These are phyloP conservation scores for Siphamia tubifer DNA, from an alignment of 2,113 vertebrate species.

Conservation along the genomic window DNA sequence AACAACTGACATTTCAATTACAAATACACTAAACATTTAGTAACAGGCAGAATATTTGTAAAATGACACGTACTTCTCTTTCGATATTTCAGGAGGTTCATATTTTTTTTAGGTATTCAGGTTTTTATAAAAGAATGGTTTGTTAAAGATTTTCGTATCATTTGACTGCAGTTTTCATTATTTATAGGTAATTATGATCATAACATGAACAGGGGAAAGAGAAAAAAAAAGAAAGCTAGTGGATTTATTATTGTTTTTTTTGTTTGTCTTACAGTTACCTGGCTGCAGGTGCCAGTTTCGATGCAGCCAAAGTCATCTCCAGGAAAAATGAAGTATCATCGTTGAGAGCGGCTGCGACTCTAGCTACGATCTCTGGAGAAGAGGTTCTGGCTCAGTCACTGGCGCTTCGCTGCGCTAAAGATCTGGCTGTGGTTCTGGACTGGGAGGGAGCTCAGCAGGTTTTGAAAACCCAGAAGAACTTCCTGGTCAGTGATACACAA, in stretches of 20 bases:
- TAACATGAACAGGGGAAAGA: no score
- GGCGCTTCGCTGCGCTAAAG: conserved; percentile 89
- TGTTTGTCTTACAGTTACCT: conserved; percentile 80
- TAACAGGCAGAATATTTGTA: no score
- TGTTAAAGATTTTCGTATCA: no score
- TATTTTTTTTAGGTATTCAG: no score
- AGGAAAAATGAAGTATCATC: conserved; percentile 90
- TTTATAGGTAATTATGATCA: no score
- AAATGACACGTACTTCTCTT: no score
- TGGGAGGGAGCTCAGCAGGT: conserved; percentile 87
- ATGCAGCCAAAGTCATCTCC: conserved; percentile 91
- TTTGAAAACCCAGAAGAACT: conserved; percentile 80
- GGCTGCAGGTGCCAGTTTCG: conserved; percentile 86
- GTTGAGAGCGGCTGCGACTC: conserved; percentile 82
- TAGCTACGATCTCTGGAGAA: conserved; percentile 85
- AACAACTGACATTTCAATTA: no score
- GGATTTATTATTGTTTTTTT: neutral
- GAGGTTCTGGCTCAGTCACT: conserved; percentile 82
- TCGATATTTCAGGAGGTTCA: no score
- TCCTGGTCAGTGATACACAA: conserved; percentile 83
- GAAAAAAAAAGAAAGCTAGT: no score
- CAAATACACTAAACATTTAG: no score
- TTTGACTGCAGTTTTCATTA: no score
- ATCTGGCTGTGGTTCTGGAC: conserved; percentile 83
- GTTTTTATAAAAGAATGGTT: no score